Evolutionary conservation across 2,888 invertebrate species (phyloP), one percentile per base, ranked within the genome.

Genomic region (Hirtodrosophila histrioides): DNA sequence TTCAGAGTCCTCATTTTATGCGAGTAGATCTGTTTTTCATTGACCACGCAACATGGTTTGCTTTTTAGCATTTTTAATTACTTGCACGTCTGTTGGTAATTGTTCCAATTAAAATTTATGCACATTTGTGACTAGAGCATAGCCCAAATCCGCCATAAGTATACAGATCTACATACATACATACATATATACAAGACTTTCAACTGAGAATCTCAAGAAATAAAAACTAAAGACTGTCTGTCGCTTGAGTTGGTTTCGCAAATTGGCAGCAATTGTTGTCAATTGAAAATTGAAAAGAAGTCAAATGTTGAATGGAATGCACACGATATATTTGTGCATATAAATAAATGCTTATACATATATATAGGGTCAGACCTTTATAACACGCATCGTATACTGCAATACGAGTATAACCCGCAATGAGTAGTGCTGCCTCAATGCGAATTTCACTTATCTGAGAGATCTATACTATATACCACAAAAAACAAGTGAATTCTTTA

Each of bases 281-380:
- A 90, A 90, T 90, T 90, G 83, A 89, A 85, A 89, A 88, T 89
- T 85, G 88, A 88, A 84, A 88, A 86, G 77, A 85, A 88, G 76
- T 82, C 74, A 83, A 75, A 73, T 71, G 84, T 68, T 53, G 78
- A 65, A 62, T 64, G 62, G 60, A 75, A 63, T 69, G 72, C 55
- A 63, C 48, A 55, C 17, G 37, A 36, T 39, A 46, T 53, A 44
- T 51, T 50, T 55, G 17, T 40, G 37, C 3, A 37, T 49, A 46
- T 41, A 17, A 17, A 31, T 51, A 58, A 45, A 24, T 39, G 12
- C 23, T 4, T 60, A 39, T 44, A 43, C 35, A 40, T 39, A 48
- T 27, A 11, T 35, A 36, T 9, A 43, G 31, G 31, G n/a, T 17
- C 10, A 29, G 17, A 69, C 75, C 43, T 57, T 35, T 41, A 45